Base-by-base conservation (phyloP, 2,888 invertebrate species). In the Apodemia mormo region DNA sequence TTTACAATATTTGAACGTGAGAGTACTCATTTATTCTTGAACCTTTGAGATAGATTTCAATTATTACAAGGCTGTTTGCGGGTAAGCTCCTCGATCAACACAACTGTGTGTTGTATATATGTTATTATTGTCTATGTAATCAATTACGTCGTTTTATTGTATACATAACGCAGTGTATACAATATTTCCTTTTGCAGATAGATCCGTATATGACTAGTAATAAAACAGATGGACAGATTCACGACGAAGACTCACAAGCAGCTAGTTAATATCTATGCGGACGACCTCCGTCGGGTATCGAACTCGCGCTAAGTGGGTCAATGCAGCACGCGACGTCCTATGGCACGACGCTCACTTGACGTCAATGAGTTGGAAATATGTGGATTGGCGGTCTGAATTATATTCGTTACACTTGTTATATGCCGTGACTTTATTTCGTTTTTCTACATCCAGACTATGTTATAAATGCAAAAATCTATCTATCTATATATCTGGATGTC, bases 231-330 rank as follows among this genome's bases (percentile, higher is more conserved):
- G 71, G 73, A 70, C 65, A 71, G 71, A 58, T 58, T 58, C 58
- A 58, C 58, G 29, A 30, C 67, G 73, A 74, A 73, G 74, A 75
- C 72, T 73, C 73, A 73, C 73, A 70, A 72, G 75, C 72, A 69
- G 58, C 29, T 58, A 58, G 58, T 58, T 58, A 58, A 58, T 58
- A 58, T 58, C 58, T 58, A 58, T 58, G 58, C 58, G 72, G 71
- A 79, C 84, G 90, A 83, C 91, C 91, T 91, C 87, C 80, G 75
- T 82, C 85, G 91, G 89, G 86, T 86, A 81, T 86, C 90, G 91
- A 91, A 90, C 91, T 86, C 88, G 85, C 80, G 76, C 9, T 80
- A 90, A 86, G 80, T 91, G 78, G 91, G 91, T 90, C 91, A 90
- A 86, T 90, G 90, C 90, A 82, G 86, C 89, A 83, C 86, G 87